A percentile compares a stretch with the other conserved stretches of the same genome.
phyloP scores from a whole-genome alignment of 2,888 invertebrate species.

The Eledona agricola region DNA sequence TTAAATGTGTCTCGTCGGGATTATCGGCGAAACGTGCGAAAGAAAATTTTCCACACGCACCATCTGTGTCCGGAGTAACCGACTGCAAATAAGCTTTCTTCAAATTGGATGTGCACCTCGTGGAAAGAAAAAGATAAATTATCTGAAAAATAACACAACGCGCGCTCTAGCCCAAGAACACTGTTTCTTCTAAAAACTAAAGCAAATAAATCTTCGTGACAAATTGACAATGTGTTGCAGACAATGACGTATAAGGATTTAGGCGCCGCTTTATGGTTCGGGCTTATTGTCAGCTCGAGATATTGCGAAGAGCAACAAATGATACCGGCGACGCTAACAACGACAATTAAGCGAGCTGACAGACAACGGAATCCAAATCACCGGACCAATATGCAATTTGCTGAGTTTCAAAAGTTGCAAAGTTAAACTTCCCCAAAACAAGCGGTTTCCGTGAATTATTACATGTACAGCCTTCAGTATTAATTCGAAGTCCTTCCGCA shows the following conservation, averaged over 20 bases:
- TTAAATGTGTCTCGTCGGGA: constrained; percentile 23
- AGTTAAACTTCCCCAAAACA: no score
- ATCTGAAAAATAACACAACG: constrained; percentile 56
- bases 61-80: constrained; percentile 49
- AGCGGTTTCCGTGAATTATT: no score
- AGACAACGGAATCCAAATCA: no score
- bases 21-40: constrained; percentile 3
- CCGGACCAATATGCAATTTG: no score
- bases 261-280: constrained; percentile 34
- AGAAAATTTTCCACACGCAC: constrained; percentile 32
- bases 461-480: no score
- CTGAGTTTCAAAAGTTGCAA: no score
- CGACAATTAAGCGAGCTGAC: no score
- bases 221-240: constrained; percentile 57
- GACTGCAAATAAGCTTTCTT: constrained; percentile 56
- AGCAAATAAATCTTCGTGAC: constrained; percentile 57
- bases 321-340: no score
- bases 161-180: constrained; percentile 41
- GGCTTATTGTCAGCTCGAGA: no score
- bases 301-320: no score
- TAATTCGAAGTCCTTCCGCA: no score
- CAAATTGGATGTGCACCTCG: constrained; percentile 58
- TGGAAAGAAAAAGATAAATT: constrained; percentile 59
- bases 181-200: constrained; percentile 47
- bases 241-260: constrained; percentile 50